Evolutionary conservation across 2,113 vertebrate species (phyloP).

Genomic region (Saccopteryx leptura): DNA sequence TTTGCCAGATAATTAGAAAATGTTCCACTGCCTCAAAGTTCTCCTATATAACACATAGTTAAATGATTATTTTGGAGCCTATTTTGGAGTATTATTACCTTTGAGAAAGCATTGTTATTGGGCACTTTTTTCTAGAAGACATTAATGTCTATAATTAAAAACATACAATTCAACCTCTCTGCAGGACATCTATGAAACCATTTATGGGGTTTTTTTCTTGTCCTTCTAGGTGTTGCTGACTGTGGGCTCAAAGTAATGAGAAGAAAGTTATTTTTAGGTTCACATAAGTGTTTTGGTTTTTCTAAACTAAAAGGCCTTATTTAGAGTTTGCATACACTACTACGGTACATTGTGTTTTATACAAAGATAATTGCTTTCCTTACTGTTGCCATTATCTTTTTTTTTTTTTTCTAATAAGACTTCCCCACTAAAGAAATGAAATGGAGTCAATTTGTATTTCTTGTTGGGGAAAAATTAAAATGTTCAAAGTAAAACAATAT

Average conservation of each 20-base stretch:
- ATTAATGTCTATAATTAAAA: constrained; percentile 86
- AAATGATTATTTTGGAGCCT: constrained; percentile 78
- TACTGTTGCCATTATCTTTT: constrained; percentile 76
- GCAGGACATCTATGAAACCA: constrained; percentile 83
- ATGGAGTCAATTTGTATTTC: constrained; percentile 40
- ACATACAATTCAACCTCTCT: constrained; percentile 84
- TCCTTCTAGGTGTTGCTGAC: constrained; percentile 84
- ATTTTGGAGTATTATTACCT: constrained; percentile 83
- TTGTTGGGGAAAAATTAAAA: constrained; percentile 47
- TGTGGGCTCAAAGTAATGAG: constrained; percentile 81
- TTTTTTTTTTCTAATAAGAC: constrained; percentile 79
- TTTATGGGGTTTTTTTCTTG: constrained; percentile 78
- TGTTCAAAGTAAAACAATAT: constrained; percentile 10
- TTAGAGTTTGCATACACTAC: constrained; percentile 80
- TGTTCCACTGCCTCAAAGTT: constrained; percentile 66
- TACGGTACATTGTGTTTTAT: constrained; percentile 82
- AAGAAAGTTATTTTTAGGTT: constrained; percentile 85
- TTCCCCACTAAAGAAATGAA: constrained; percentile 75
- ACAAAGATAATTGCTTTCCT: constrained; percentile 83
- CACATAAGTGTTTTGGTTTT: constrained; percentile 77
- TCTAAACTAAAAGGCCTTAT: constrained; percentile 83
- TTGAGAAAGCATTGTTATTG: constrained; percentile 85
- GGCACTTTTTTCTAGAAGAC: constrained; percentile 80
- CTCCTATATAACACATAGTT: constrained; percentile 67
- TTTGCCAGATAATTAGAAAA: constrained; percentile 79